Base-by-base conservation (phyloP, 1,140 invertebrate genomes). In the Geopemphigus sp. region DNA sequence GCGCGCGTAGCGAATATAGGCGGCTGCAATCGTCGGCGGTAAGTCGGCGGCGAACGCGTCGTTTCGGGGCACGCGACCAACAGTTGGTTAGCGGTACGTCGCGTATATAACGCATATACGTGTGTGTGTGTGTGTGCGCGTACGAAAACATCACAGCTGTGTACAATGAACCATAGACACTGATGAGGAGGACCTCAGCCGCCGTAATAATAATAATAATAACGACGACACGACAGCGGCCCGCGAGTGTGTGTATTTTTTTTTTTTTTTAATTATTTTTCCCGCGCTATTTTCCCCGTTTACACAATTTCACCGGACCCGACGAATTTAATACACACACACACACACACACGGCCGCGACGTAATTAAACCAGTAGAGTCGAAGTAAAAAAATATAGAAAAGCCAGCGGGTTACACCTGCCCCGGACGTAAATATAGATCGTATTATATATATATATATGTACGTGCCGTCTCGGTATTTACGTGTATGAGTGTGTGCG, bases 91-190 rank as follows among this genome's bases (percentile, higher is more conserved):
- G 73, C 73, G 73, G 73, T 12, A 39, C n/a, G 66, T 61, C 26
- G 56, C 53, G 39, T 45, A 50, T 12, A 22, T 11, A 22, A 15
- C 64, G 22, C 45, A 50, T 24, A 53, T 32, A 24, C 45, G 0
- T 22, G 0, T 22, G 5, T 24, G 19, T 2, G n/a, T 14, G 45
- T 50, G n/a, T 19, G 45, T 53, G 3, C 15, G 45, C 66, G 24
- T 32, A 76, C 22, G 70, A 53, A 73, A 76, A 76, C 73, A 76
- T 76, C 73, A 76, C 73, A 76, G 73, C 56, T 76, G 73, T 76
- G 73, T 76, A 76, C 73, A 76, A 76, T 76, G 73, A 76, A 76
- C 73, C 73, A 47, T 76, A 76, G 73, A 76, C 73, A 47, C 73
- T 76, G 56, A 61, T 61, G 73, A 76, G 73, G 45, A 70, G 45